Conservation (phyloP, 2,797 vertebrate species). For the Eulemur rubriventer region DNA sequence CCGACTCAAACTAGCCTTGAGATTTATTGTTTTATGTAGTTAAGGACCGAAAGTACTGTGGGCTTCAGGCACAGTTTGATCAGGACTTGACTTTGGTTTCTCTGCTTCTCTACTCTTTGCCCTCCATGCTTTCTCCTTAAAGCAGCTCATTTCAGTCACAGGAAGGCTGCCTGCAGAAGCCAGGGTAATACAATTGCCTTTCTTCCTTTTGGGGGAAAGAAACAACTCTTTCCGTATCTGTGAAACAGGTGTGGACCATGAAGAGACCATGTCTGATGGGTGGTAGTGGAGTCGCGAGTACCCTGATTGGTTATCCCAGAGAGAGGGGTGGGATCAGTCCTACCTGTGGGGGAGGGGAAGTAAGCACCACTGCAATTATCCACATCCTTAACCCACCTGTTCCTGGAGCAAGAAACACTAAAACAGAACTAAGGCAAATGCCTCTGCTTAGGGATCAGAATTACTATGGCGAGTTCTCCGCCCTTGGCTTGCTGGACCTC, state of each 20-base stretch:
- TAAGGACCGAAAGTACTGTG: not conserved
- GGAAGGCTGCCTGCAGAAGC: not conserved
- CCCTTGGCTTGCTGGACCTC: not conserved
- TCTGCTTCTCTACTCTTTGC: not conserved
- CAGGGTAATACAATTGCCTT: not conserved
- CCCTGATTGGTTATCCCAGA: not conserved
- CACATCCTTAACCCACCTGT: not conserved
- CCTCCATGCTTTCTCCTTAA: not conserved
- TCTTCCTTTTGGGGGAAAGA: not conserved
- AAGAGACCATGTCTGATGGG: not conserved
- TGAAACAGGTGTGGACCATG: not conserved
- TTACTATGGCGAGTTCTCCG: not conserved
- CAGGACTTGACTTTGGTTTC: not conserved
- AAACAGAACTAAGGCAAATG: not conserved
- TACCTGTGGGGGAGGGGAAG: not conserved
- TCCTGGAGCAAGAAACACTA: not conserved
- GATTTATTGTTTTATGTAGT: not conserved
- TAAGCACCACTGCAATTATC: not conserved
- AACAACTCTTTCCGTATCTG: not conserved
- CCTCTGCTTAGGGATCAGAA: not conserved
- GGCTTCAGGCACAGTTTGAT: not conserved
- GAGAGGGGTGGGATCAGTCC: not conserved
- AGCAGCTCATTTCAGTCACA: not conserved
- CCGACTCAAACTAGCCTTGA: not conserved
- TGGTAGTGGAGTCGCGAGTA: rapidly evolving